Evolutionary conservation across 2,797 vertebrate species (phyloP).

Genomic region (Lithobates pipiens): DNA sequence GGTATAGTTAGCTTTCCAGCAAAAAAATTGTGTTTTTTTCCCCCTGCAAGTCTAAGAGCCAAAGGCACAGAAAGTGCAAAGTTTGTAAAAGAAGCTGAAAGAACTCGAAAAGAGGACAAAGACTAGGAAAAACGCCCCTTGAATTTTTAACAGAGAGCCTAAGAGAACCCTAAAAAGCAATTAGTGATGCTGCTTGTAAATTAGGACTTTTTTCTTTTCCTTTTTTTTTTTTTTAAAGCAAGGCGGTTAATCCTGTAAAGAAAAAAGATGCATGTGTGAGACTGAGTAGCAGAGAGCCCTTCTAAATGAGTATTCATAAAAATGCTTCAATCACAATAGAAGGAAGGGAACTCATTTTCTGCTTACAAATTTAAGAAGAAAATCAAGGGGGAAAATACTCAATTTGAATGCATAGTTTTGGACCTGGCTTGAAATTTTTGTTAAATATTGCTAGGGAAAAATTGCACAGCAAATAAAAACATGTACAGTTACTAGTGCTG

Average conservation of each 20-base stretch:
- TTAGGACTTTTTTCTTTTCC: conserved; percentile 68
- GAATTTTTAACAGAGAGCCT: conserved; percentile 83
- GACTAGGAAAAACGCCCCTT: conserved; percentile 75
- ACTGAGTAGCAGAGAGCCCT: conserved; percentile 36
- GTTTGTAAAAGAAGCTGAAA: conserved; percentile 83
- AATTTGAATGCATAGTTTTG: no score
- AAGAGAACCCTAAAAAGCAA: conserved; percentile 82
- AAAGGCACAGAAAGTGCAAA: conserved; percentile 79
- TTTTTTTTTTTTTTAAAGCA: conserved; percentile 43
- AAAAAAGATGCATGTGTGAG: conserved; percentile 57
- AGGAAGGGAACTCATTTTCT: conserved; percentile 5
- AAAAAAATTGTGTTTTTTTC: conserved; percentile 66
- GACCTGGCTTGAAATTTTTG: no score
- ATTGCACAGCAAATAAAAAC: no score
- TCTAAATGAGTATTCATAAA: conserved; percentile 28
- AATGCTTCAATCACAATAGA: conserved; percentile 39
- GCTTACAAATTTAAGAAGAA: not conserved
- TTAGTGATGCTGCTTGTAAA: conserved; percentile 81
- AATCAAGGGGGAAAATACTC: not conserved
- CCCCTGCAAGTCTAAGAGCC: conserved; percentile 69
- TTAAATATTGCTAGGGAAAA: no score
- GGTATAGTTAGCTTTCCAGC: conserved; percentile 66
- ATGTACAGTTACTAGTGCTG: not conserved
- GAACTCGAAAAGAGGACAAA: conserved; percentile 80
- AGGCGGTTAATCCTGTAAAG: conserved; percentile 60